Evolutionary conservation across 2,113 vertebrate species (phyloP).

Genomic region (Cynoglossus semilaevis): DNA sequence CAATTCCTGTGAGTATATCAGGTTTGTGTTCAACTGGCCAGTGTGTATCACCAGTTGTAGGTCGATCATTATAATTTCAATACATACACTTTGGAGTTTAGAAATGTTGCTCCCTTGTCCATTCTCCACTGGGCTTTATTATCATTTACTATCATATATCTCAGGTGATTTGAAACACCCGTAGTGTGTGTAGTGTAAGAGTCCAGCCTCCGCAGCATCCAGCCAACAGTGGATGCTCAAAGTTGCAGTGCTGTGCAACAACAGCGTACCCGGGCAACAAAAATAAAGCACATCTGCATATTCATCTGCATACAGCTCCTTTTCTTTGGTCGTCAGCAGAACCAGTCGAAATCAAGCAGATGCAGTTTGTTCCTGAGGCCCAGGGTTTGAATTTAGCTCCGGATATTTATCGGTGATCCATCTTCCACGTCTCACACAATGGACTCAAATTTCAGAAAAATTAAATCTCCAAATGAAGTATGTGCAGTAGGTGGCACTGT

Average conservation of each 20-base stretch:
- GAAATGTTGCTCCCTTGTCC: no score
- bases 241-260: constrained; percentile 29
- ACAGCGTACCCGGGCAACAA: constrained; percentile 14
- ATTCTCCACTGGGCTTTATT: no score
- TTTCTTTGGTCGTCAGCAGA: no score
- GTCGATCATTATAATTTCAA: no score
- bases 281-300: constrained; percentile 12
- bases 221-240: constrained; percentile 19
- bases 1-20: no score
- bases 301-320: no score
- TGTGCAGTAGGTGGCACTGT: constrained; percentile 71
- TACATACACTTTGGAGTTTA: no score
- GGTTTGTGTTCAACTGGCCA: no score
- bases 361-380: background rate
- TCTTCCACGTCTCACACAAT: constrained; percentile 10
- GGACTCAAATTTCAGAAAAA: background rate
- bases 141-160: background rate
- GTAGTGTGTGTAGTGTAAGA: no score
- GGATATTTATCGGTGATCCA: constrained; percentile 10
- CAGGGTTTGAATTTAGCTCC: constrained; percentile 12
- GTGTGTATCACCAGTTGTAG: no score
- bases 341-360: constrained; percentile 2
- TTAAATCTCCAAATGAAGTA: background rate
- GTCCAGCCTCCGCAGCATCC: constrained; percentile 7
- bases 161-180: no score